Evolutionary conservation across 2,113 vertebrate species (phyloP), one percentile per base, ranked within the genome.

Genomic region (Henicopernis longicauda): DNA sequence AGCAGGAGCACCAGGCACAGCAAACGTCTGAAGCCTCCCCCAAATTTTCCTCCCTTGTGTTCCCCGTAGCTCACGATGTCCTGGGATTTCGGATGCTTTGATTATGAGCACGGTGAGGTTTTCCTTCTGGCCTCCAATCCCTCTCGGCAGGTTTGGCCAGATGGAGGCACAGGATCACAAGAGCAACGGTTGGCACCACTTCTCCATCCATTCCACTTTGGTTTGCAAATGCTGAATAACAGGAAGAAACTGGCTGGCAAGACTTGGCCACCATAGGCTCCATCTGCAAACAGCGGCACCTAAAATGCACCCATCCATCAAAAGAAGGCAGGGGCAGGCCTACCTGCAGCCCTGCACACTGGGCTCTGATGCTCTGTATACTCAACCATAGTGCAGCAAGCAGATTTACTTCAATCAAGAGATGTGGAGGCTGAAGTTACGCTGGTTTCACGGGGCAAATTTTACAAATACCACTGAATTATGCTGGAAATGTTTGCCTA

Each of bases 61-160:
- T 80, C 58, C 52, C 34, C 3, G 0, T 7, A 66, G 42, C 29
- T 86, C 58, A 11, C 0, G 0, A 19, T 19, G 14, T 25, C 80
- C 67, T 59, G 79, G 29, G 62, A 47, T 74, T 94, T 95, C 2
- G 1, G 45, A 25, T 20, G 79, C 82, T 81, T 88, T 36, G 6
- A 17, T 73, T 36, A 32, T 9, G n/a, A 73, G 26, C 36, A 9
- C 0, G 27, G 62, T 15, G 61, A 88, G 49, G 11, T 80, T 81
- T 65, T 17, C 38, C 72, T 92, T 72, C 86, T 32, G 63, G 88
- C 16, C 69, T 85, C 61, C 47, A 36, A 26, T 23, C 20, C 58
- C n/a, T 50, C 61, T 62, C 3, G 3, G 67, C 52, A 74, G 52
- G 11, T 62, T 86, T 71, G 77, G 79, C 71, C 95, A 92, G 94